Conservation (phyloP, 2,888 invertebrate genomes). For the Morinoia aosen region DNA sequence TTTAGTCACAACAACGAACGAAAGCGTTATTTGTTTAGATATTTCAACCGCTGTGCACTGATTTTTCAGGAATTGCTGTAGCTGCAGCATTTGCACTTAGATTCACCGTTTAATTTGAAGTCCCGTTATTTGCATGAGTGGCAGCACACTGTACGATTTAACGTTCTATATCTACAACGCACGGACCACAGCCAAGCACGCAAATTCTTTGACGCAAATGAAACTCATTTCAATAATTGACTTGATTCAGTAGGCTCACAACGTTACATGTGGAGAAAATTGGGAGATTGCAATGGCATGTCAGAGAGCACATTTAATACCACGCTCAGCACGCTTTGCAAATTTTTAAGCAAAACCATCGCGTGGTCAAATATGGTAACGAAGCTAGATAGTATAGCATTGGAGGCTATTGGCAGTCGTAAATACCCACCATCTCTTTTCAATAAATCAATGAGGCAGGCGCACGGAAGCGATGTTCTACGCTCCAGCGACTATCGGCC, state of each 20-base stretch:
- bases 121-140: background rate
- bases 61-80: background rate
- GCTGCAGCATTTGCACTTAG: background rate
- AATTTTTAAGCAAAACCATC: background rate
- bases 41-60: background rate
- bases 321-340: background rate
- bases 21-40: background rate
- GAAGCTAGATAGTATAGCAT: slow-evolving; percentile 37
- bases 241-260: background rate
- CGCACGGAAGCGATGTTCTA: slow-evolving; percentile 48
- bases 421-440: slow-evolving; percentile 54
- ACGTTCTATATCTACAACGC: background rate
- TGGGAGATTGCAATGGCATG: background rate
- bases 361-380: slow-evolving; percentile 29
- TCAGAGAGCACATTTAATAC: background rate
- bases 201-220: background rate
- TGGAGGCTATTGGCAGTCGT: slow-evolving; percentile 54
- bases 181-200: background rate
- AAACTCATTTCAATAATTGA: background rate
- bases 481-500: slow-evolving; percentile 52
- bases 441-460: slow-evolving; percentile 56
- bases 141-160: background rate
- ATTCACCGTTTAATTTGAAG: background rate
- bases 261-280: background rate
- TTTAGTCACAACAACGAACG: no score